These are phyloP conservation scores for Muntiacus muntjak DNA, from an alignment of 2,113 vertebrate species.

Conservation along the genomic window DNA sequence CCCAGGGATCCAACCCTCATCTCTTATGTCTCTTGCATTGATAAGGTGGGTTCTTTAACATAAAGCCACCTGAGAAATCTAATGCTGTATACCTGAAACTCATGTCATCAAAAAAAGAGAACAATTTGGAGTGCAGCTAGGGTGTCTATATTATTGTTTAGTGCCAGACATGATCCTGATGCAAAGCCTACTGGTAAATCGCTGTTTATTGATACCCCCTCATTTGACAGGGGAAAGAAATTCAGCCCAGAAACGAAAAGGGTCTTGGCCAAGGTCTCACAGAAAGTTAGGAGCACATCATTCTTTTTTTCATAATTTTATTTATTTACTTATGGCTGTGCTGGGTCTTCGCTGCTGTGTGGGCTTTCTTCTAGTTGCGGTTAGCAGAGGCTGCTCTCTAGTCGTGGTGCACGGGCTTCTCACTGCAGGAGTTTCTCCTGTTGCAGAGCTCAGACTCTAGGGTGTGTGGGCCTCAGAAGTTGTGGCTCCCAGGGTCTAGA, in stretches of 20 bases:
- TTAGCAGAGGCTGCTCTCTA: background rate
- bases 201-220: background rate
- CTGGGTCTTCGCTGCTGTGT: background rate
- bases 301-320: background rate
- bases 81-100: background rate
- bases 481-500: background rate
- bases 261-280: background rate
- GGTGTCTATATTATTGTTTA: background rate
- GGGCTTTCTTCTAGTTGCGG: background rate
- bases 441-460: background rate
- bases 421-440: background rate
- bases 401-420: accelerated
- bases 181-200: background rate
- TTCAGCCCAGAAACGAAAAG: background rate
- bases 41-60: background rate
- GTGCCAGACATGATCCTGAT: background rate
- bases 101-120: background rate
- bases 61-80: background rate
- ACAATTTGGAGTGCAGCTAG: background rate
- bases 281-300: background rate
- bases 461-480: background rate
- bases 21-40: background rate
- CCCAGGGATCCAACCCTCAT: background rate
- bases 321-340: background rate
- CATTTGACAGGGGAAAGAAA: background rate